Evolutionary conservation across 2,797 vertebrate species (phyloP).

Genomic region (Lutjanus campechanus): DNA sequence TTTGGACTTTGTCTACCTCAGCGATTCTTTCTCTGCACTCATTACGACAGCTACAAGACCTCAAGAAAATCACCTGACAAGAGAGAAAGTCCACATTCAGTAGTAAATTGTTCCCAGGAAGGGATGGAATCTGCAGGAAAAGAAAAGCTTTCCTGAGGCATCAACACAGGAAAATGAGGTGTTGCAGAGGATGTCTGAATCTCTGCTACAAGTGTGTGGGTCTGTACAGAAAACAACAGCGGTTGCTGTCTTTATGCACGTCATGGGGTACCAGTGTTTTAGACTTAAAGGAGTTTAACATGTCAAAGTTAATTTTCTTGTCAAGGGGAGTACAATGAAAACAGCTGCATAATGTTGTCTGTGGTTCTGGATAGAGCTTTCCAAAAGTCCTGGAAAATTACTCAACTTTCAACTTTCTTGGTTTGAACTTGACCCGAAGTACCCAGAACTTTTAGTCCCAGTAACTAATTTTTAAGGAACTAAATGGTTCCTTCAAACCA

Average conservation of each 20-base stretch:
- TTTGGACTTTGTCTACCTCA: not conserved
- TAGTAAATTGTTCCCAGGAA: not conserved
- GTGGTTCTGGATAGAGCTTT: conserved; percentile 2
- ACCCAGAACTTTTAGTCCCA: no score
- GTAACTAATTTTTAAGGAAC: no score
- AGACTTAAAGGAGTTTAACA: conserved; percentile 17
- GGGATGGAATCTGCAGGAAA: not conserved
- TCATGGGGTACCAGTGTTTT: not conserved
- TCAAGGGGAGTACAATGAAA: conserved; percentile 14
- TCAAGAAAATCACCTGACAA: not conserved
- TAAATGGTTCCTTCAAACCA: no score
- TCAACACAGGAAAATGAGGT: not conserved
- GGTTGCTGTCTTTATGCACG: not conserved
- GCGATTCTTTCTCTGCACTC: not conserved
- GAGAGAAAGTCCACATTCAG: not conserved
- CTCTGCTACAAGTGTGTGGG: not conserved
- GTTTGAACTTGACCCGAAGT: not conserved
- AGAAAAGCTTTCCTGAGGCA: not conserved
- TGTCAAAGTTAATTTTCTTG: conserved; percentile 19
- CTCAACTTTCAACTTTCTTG: conserved; percentile 22
- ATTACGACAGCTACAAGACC: not conserved
- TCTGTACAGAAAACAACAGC: not conserved
- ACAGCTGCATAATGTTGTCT: conserved; percentile 21
- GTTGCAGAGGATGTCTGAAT: not conserved
- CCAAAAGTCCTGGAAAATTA: conserved; percentile 15